Conservation (phyloP, 2,113 vertebrate species). For the Phaethornis superciliosus region DNA sequence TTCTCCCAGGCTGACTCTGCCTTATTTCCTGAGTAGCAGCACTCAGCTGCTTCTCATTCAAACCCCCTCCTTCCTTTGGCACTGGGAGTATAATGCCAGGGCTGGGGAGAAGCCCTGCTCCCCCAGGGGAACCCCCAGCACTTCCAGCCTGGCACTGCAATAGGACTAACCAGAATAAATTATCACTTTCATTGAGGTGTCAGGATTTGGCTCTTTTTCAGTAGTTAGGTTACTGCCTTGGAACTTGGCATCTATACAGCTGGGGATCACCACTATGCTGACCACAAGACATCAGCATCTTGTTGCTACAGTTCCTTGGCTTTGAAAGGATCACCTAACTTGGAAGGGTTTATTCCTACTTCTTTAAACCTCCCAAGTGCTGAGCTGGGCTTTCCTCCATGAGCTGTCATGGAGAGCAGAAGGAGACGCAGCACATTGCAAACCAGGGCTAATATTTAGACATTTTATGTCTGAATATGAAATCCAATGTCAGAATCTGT, state of each 20-base stretch:
- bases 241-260: not conserved
- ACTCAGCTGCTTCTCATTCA: not conserved
- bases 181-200: not conserved
- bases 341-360: not conserved
- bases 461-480: not conserved
- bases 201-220: not conserved
- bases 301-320: not conserved
- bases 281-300: not conserved
- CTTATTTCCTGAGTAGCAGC: not conserved
- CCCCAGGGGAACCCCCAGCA: not conserved
- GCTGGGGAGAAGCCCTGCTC: not conserved
- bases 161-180: not conserved
- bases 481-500: not conserved
- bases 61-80: not conserved
- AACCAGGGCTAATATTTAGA: not conserved
- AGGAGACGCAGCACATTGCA: not conserved
- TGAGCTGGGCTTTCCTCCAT: not conserved
- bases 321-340: not conserved
- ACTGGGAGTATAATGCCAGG: accelerated
- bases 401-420: not conserved
- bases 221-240: not conserved
- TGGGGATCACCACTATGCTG: not conserved
- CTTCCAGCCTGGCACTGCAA: not conserved
- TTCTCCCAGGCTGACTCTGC: not conserved
- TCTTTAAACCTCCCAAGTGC: not conserved